Conservation (phyloP, 2,113 vertebrate species). For the Centropus bengalensis region DNA sequence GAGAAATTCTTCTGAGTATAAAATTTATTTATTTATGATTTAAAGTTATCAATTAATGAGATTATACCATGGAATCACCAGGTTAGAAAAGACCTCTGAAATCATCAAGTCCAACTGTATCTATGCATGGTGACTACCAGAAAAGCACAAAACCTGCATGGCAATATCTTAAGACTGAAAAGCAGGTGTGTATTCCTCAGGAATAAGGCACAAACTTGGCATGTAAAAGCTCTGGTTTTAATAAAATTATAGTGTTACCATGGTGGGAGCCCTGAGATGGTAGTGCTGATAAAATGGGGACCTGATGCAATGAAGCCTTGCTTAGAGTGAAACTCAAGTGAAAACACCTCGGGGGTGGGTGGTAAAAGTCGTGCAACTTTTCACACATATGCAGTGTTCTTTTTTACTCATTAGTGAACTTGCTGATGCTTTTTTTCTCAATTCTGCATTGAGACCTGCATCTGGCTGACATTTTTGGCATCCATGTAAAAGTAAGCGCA, state of each 20-base stretch:
- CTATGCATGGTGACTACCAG: not conserved
- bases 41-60: not conserved
- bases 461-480: fast-evolving
- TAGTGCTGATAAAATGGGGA: too few relatives aligned
- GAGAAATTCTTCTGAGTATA: not conserved
- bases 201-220: not conserved
- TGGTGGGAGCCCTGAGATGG: fast-evolving
- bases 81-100: too few relatives aligned
- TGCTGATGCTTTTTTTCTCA: not conserved
- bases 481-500: not conserved
- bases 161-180: not conserved
- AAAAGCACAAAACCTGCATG: not conserved
- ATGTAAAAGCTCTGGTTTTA: not conserved
- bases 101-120: not conserved
- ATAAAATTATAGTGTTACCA: not conserved
- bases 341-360: not conserved
- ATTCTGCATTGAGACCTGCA: not conserved
- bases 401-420: not conserved
- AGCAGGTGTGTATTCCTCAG: not conserved
- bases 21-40: not conserved
- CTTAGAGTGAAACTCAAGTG: not conserved
- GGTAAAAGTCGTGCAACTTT: not conserved
- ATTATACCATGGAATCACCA: not conserved
- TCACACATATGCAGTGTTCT: not conserved
- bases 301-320: fast-evolving